Conservation (phyloP, 2,888 invertebrate species). For the Stenurella melanura region DNA sequence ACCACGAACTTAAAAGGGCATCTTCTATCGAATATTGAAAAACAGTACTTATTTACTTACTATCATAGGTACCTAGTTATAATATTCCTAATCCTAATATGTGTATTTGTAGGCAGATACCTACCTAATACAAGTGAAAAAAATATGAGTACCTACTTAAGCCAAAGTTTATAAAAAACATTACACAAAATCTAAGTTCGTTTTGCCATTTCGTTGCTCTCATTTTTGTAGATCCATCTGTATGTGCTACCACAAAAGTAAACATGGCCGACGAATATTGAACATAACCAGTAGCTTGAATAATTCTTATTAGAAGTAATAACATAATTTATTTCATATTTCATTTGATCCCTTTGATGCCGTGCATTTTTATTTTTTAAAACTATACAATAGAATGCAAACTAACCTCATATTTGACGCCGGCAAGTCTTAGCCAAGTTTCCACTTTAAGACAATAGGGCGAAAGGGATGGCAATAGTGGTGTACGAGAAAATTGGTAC, state of each 20-base stretch:
- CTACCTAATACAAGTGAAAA: too few species aligned
- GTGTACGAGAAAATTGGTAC: constrained; percentile 94
- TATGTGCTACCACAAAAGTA: background rate
- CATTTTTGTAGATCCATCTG: background rate
- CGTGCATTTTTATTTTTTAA: background rate
- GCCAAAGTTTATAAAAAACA: too few species aligned
- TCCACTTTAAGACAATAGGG: constrained; percentile 97
- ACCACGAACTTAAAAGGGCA: background rate
- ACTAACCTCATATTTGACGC: constrained; percentile 95
- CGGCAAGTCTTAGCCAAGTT: constrained; percentile 94
- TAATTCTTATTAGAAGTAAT: background rate
- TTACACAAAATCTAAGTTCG: too few species aligned
- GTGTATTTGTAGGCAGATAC: too few species aligned
- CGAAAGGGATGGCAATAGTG: constrained; percentile 91
- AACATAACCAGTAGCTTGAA: background rate
- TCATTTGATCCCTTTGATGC: background rate
- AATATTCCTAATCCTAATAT: too few species aligned
- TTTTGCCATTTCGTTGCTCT: background rate
- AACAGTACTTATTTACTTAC: background rate
- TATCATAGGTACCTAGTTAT: background rate
- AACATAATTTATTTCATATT: background rate
- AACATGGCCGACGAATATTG: constrained; percentile 29
- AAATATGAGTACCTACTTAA: too few species aligned
- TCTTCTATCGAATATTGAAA: background rate
- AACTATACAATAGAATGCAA: background rate